These are phyloP conservation scores for Microctenopoma steveboyesi DNA, from an alignment of 2,797 vertebrate species.

Conservation along the genomic window DNA sequence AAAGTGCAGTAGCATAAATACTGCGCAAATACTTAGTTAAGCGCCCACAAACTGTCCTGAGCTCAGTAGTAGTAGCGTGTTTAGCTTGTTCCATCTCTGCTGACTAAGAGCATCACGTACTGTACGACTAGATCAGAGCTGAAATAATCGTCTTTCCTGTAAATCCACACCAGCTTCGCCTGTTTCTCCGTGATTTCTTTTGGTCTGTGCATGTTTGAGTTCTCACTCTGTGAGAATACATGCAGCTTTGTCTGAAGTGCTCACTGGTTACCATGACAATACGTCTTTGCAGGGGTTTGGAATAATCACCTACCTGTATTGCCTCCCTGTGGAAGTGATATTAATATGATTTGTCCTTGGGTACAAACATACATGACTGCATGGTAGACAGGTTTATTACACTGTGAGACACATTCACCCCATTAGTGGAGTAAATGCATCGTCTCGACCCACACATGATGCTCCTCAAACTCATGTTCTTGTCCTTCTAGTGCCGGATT, in stretches of 20 bases:
- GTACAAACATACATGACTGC: constrained; percentile 37
- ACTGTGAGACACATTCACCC: constrained; percentile 26
- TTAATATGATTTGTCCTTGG: constrained; percentile 64
- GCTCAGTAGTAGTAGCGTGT: neutral
- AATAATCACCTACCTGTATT: constrained; percentile 73
- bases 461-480: constrained; percentile 16
- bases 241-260: constrained; percentile 70
- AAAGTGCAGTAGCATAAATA: neutral
- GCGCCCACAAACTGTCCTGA: no score
- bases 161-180: constrained; percentile 16
- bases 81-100: neutral
- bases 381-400: constrained; percentile 27
- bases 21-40: no score
- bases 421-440: constrained; percentile 11
- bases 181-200: constrained; percentile 11
- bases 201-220: constrained; percentile 16
- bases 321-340: constrained; percentile 42
- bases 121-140: neutral
- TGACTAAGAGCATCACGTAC: neutral
- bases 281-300: constrained; percentile 59
- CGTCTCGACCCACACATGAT: neutral
- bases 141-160: neutral
- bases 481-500: constrained; percentile 21
- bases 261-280: constrained; percentile 83
- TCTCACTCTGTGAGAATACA: constrained; percentile 43